Conservation (phyloP, 2,113 vertebrate species). For the Porphyrio hochstetteri region DNA sequence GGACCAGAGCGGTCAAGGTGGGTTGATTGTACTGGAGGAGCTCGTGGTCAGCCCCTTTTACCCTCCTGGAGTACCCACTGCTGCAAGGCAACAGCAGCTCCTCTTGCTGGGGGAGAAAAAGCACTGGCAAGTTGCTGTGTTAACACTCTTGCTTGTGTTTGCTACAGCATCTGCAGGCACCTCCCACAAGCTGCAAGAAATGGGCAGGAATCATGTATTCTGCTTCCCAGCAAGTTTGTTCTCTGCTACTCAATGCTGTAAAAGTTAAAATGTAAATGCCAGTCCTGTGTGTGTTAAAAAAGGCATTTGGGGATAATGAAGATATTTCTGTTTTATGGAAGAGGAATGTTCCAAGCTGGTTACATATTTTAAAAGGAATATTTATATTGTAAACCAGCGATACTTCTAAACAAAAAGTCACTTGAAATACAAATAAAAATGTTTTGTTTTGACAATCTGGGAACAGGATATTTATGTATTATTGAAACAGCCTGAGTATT, state of each 20-base stretch:
- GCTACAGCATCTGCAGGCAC: background rate
- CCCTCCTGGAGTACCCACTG: background rate
- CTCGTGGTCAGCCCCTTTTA: background rate
- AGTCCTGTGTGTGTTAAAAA: background rate
- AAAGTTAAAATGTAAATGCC: background rate
- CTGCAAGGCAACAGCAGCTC: background rate
- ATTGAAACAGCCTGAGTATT: slow-evolving; percentile 1
- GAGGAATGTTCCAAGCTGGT: background rate
- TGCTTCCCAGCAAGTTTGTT: background rate
- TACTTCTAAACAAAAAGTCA: slow-evolving; percentile 13
- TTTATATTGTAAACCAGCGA: slow-evolving; percentile 14
- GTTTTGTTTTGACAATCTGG: slow-evolving; percentile 31
- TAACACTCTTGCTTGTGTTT: background rate
- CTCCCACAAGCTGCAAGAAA: background rate
- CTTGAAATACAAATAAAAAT: slow-evolving; percentile 1
- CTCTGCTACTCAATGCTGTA: background rate
- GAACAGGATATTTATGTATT: slow-evolving; percentile 34
- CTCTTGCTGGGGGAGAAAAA: background rate
- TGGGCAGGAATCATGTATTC: background rate
- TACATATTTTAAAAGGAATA: background rate
- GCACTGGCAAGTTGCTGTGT: background rate
- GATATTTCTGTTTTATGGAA: background rate
- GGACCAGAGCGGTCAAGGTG: background rate
- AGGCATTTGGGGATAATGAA: background rate
- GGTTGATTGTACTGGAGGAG: rapidly evolving